A percentile compares a stretch with the other conserved stretches of the same genome.
phyloP scores from a whole-genome alignment of 1,140 invertebrate genomes.

The Pachyrhynchus sulphureomaculatus region DNA sequence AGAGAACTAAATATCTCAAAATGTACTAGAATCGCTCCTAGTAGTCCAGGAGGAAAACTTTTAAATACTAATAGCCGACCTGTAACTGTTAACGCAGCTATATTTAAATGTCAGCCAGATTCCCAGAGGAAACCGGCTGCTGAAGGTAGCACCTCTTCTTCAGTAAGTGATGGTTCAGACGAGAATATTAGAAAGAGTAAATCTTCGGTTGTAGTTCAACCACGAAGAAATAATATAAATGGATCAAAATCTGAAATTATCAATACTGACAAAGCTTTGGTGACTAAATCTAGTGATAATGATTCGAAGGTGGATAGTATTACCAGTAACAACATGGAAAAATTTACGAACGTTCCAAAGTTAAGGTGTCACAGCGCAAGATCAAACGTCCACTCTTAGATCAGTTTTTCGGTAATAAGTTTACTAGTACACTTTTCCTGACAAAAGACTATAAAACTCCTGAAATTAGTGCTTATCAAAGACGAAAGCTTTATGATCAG shows the following conservation, averaged over 20 bases:
- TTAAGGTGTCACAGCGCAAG: conserved; percentile 4
- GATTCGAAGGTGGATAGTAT: conserved; percentile 4
- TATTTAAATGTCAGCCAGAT: not conserved
- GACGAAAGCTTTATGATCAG: conserved; percentile 34
- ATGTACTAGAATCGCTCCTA: not conserved
- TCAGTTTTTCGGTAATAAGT: conserved; percentile 10
- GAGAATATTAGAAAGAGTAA: conserved; percentile 1
- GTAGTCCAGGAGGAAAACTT: not conserved
- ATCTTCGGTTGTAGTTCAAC: conserved; percentile 7
- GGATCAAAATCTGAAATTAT: conserved; percentile 12
- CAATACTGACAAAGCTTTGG: not conserved
- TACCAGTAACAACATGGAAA: conserved; percentile 16
- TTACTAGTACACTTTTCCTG: conserved; percentile 28
- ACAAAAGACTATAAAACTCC: conserved; percentile 30
- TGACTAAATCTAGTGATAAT: not conserved
- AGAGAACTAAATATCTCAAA: not conserved
- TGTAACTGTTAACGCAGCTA: not conserved
- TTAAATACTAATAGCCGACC: not conserved
- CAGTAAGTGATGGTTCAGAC: not conserved
- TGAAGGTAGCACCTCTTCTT: conserved; percentile 10
- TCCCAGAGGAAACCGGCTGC: not conserved
- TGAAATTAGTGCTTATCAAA: conserved; percentile 32
- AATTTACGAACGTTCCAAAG: conserved; percentile 20
- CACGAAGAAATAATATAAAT: not conserved
- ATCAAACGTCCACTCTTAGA: conserved; percentile 14